Percentiles rank a stretch among this genome's conserved stretches.
phyloP scores from a whole-genome alignment of 2,888 invertebrate genomes.

The Cheilosia pagana region DNA sequence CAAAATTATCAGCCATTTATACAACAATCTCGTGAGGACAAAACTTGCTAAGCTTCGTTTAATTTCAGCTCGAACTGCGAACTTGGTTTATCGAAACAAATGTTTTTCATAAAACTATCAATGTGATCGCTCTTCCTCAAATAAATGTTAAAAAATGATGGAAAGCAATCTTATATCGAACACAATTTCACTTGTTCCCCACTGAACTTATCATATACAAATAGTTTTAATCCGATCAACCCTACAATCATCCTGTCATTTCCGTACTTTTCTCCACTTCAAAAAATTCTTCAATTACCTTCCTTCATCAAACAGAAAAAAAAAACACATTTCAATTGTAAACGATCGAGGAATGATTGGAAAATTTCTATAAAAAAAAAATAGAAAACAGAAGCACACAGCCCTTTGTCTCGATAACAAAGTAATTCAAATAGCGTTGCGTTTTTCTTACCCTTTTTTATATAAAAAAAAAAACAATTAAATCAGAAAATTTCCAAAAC shows the following conservation, averaged over 20 bases:
- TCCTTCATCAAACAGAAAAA: not conserved
- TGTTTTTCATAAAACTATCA: too few species aligned
- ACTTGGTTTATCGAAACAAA: too few species aligned
- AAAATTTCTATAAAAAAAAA: slow-evolving; percentile 31
- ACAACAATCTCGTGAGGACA: too few species aligned
- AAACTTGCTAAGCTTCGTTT: too few species aligned
- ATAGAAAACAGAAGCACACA: slow-evolving; percentile 43
- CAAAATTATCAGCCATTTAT: too few species aligned
- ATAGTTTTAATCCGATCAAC: not conserved
- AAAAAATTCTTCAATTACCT: slow-evolving; percentile 22
- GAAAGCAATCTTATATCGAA: too few species aligned
- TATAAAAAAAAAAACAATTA: slow-evolving; percentile 7
- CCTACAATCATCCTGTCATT: slow-evolving; percentile 17
- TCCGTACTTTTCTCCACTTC: not conserved
- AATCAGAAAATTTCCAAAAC: slow-evolving; percentile 1
- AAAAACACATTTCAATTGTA: slow-evolving; percentile 31
- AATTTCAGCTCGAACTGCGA: too few species aligned
- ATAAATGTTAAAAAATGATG: too few species aligned
- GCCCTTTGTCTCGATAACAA: slow-evolving; percentile 41
- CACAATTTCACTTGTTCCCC: too few species aligned
- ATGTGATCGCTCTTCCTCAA: too few species aligned
- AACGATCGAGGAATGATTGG: slow-evolving; percentile 49
- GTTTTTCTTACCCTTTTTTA: slow-evolving; percentile 34
- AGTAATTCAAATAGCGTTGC: slow-evolving; percentile 39
- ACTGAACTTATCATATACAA: not conserved